Evolutionary conservation across 2,888 invertebrate genomes (phyloP), one percentile per base, ranked within the genome.

Genomic region (Mesorhabditis belari): DNA sequence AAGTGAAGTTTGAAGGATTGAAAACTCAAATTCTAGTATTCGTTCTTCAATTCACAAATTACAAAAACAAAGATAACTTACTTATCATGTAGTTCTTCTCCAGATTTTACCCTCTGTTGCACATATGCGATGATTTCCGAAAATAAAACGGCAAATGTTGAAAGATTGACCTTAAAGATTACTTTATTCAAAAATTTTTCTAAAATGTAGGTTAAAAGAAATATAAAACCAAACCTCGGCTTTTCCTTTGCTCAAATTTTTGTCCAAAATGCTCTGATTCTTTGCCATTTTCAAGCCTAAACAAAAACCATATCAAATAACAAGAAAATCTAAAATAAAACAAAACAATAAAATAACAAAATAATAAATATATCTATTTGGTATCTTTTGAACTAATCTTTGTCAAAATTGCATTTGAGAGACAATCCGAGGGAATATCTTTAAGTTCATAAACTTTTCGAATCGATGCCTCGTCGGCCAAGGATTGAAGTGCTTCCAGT

Each of bases 71-170:
- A 9, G 24, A 25, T 17, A 24, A 57, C 64, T 27, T 69, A 85
- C 85, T 90, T 93, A 75, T 87, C 90, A 82, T 96, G 94, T 51
- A 96, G 84, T 82, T 95, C 94, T n/a, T 90, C 89, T 29, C 95
- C 90, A 12, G 92, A 92, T 81, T 90, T 90, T 6, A 92, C 92
- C 76, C 91, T 79, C 67, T 84, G 84, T 67, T 98, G 95, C 80
- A 92, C 92, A 84, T 98, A 98, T 82, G 95, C 93, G 2, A 98
- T 93, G 66, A 96, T 88, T 86, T 99, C 98, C 23, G 95, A 94
- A 83, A 98, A 98, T 61, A 98, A 85, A 55, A 99, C 85, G 1
- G 95, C 93, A 84, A 91, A 96, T 75, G 92, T 80, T 17, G 80
- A 77, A 51, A 80, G 60, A 58, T 76, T 80, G 28, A 80, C 61